These are phyloP conservation scores for Micromys minutus DNA, from an alignment of 2,113 vertebrate genomes.

Conservation along the genomic window DNA sequence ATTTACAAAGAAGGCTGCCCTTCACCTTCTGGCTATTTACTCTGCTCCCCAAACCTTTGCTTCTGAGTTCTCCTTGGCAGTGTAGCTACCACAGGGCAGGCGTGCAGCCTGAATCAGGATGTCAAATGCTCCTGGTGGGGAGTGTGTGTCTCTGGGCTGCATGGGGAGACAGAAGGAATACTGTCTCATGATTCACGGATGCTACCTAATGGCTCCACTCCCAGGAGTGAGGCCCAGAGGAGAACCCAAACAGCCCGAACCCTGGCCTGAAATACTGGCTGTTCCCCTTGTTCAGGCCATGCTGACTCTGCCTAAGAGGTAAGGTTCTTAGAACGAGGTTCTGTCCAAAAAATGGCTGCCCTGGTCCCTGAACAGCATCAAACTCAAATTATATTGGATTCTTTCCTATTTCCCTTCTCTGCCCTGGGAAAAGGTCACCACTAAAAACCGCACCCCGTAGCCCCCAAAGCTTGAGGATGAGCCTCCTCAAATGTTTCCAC, in stretches of 20 bases:
- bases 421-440: background rate
- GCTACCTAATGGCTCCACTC: background rate
- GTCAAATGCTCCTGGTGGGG: background rate
- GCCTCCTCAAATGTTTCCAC: background rate
- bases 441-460: background rate
- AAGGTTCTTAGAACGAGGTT: background rate
- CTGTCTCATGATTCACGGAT: background rate
- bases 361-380: background rate
- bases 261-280: background rate
- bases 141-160: background rate
- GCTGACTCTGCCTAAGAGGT: background rate
- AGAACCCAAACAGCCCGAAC: background rate
- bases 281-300: background rate
- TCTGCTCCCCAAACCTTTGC: background rate
- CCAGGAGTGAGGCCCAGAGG: background rate
- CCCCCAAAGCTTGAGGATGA: background rate
- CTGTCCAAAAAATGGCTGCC: background rate
- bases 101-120: background rate
- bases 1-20: background rate
- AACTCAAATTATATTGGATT: background rate
- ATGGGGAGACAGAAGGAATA: background rate
- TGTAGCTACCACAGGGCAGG: background rate
- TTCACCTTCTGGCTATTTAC: background rate
- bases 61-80: background rate
- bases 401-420: background rate